Conservation (phyloP, 2,113 vertebrate genomes). For the Aviceda subcristata region DNA sequence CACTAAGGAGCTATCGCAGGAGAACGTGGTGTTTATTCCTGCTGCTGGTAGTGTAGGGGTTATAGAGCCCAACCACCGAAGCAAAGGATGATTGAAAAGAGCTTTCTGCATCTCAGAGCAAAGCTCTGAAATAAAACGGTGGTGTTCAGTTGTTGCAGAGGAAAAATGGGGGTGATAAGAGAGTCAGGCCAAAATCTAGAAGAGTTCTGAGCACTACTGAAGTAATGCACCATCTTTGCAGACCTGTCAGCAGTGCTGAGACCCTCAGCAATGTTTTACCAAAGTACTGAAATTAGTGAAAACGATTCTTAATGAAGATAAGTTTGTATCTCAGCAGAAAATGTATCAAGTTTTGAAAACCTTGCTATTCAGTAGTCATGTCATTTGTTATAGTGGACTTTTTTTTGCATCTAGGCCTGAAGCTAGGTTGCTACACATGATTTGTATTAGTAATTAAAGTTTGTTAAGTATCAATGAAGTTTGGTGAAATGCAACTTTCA, state of each 20-base stretch:
- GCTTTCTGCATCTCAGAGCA: neutral
- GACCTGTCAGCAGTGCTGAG: neutral
- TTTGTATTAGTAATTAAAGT: neutral
- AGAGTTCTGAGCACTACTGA: neutral
- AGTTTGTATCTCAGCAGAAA: neutral
- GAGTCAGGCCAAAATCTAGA: neutral
- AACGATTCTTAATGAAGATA: neutral
- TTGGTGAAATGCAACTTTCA: neutral
- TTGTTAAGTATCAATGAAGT: neutral
- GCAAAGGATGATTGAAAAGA: neutral
- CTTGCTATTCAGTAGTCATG: neutral
- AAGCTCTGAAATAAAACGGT: neutral
- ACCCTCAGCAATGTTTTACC: neutral
- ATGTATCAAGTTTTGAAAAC: neutral
- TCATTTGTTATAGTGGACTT: neutral
- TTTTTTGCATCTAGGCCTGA: neutral
- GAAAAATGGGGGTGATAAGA: neutral
- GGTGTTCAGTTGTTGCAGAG: neutral
- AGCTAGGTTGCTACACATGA: neutral
- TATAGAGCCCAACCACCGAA: neutral
- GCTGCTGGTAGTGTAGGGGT: neutral
- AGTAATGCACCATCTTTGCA: neutral
- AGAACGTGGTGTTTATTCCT: neutral
- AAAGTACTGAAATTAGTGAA: neutral
- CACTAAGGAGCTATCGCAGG: neutral